Base-by-base conservation (phyloP, 37 sponge, comb jelly and placozoan species). In the Halichondria panicea region DNA sequence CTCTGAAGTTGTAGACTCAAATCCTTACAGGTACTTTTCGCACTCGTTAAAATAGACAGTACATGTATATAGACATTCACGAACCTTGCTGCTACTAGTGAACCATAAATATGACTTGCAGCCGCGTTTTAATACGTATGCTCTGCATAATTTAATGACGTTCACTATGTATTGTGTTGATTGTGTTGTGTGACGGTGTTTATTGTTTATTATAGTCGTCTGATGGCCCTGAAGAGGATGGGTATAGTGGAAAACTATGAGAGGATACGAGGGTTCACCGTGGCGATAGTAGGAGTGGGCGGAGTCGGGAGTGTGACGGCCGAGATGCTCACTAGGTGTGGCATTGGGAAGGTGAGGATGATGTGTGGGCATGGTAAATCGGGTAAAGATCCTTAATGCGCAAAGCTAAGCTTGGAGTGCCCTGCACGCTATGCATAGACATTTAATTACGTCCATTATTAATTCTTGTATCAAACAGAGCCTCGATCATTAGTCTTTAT, bases 151-250 rank as follows among this genome's bases (percentile, higher is more conserved):
- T 11, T 48, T 48, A 48, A 48, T 48, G 13, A 48, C 15, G 52
- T 48, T 15, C 52, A 15, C 15, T 11, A 18, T 11, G 25, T 55
- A 55, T 27, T 3, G 56, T 55, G 25, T 55, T 27, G 22, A 55
- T 27, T 27, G n/a, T n/a, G n/a, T n/a, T n/a, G n/a, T n/a, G n/a
- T n/a, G 15, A 18, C 15, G 15, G 22, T 59, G 8, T 59, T 25
- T 59, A 24, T 27, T 59, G 31, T 32, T 32, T 52, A 25, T 6
- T 74, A 1, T 55, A 94, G 96, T 69, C 91, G 99, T 36, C 80
- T 98, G 45, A 98, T 98, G 99, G 99, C 99, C 34, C 87, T 98
- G 48, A 89, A 98, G 82, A 65, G 91, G 40, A 95, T 98, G 99
- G 99, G 99, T 27, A 85, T 98, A 5, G 96, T 98, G 0, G 80